These are phyloP conservation scores for Amiota mariae DNA, from an alignment of 2,888 invertebrate genomes.

Conservation along the genomic window DNA sequence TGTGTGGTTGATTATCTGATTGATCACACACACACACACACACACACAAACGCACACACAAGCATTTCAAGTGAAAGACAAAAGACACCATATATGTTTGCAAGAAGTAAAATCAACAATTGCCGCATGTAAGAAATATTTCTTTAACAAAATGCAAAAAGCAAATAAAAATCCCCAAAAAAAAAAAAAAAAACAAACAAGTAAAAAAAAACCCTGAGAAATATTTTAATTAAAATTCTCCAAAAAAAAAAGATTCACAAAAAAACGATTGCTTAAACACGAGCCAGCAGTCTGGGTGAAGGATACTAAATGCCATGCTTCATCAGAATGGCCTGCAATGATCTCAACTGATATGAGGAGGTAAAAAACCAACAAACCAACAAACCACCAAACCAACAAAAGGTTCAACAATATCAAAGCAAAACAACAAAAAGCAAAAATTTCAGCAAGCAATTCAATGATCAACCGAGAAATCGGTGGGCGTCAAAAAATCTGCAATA, in stretches of 20 bases:
- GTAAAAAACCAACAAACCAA: constrained; percentile 59
- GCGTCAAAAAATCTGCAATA: constrained; percentile 24
- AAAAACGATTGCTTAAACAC: constrained; percentile 41
- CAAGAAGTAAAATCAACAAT: background rate
- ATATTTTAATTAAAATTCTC: constrained; percentile 65
- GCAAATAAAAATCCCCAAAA: constrained; percentile 30
- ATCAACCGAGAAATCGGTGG: constrained; percentile 22
- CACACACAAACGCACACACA: background rate
- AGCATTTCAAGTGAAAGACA: background rate
- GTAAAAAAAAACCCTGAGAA: constrained; percentile 59
- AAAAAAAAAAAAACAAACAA: constrained; percentile 29
- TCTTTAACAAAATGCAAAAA: background rate
- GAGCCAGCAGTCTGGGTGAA: constrained; percentile 30
- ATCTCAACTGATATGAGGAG: constrained; percentile 58
- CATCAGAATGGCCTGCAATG: constrained; percentile 40
- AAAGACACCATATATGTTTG: too few species aligned
- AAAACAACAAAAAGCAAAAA: background rate
- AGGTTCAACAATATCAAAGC: constrained; percentile 33
- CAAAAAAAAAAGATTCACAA: constrained; percentile 15
- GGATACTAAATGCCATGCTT: constrained; percentile 26
- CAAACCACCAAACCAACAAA: constrained; percentile 44
- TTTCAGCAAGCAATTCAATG: background rate
- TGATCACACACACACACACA: background rate
- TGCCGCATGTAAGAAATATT: background rate
- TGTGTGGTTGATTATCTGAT: constrained; percentile 11